Conservation (phyloP, 2,113 vertebrate species). For the Corvus cornix region DNA sequence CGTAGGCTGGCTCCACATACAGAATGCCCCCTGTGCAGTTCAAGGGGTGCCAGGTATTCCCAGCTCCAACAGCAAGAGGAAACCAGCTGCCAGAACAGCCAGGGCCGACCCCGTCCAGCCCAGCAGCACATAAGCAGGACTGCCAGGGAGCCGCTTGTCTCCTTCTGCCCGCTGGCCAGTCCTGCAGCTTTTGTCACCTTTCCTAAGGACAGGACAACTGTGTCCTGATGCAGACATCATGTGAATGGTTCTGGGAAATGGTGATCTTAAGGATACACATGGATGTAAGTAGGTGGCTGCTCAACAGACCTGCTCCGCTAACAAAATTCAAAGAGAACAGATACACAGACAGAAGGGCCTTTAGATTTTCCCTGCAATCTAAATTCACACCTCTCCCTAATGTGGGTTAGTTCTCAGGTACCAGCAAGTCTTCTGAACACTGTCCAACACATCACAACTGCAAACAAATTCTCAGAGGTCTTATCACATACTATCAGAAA, state of each 20-base stretch:
- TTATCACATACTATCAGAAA: not conserved
- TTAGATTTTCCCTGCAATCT: not conserved
- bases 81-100: not conserved
- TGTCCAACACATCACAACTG: not conserved
- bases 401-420: not conserved
- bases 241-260: not conserved
- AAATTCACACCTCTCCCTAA: not conserved
- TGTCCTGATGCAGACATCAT: not conserved
- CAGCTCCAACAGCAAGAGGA: not conserved
- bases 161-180: accelerated
- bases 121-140: not conserved
- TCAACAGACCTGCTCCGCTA: not conserved
- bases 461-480: not conserved
- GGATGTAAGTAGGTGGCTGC: not conserved
- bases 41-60: not conserved
- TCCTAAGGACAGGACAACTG: not conserved
- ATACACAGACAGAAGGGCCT: not conserved
- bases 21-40: not conserved
- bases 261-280: not conserved
- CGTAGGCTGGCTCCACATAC: not conserved
- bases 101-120: not conserved
- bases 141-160: not conserved
- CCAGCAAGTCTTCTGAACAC: not conserved
- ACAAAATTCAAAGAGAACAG: not conserved
- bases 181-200: not conserved